Base-by-base conservation (phyloP, 2,888 invertebrate species). In the Diogma glabrata region DNA sequence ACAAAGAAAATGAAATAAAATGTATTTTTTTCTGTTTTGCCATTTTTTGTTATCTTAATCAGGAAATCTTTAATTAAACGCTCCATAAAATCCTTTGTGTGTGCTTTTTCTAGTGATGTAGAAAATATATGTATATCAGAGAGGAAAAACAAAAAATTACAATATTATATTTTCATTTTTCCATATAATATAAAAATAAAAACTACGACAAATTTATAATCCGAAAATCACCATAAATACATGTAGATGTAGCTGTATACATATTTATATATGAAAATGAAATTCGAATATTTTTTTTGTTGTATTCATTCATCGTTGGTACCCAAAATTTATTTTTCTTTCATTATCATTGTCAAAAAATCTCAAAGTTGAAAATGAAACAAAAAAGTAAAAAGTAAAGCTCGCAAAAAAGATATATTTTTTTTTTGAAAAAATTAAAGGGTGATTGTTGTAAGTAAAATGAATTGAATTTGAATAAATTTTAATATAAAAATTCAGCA, bases 31-130 rank as follows among this genome's bases (percentile, higher is more conserved):
- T 40, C 12, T 19, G 19, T 40, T 6, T 40, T 40, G 40, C 16
- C 14, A 4, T 47, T 47, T 12, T 47, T 28, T 47, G 26, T 48
- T 48, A 48, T 48, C 48, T 24, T 20, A 30, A 48, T 30, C 19
- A 19, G 33, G 24, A 19, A 30, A 48, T 48, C 48, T 48, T 48
- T 20, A 48, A 48, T 48, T 48, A 48, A 30, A 48, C 48, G 30
- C 48, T 19, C 48, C 30, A 30, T 48, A 48, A 30, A 30, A 48
- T 19, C 46, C 24, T 46, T 46, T 46, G 46, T 46, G 16, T 46
- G 30, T 48, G 24, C n/a, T n/a, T n/a, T n/a, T n/a, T n/a, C n/a
- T n/a, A n/a, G n/a, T n/a, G n/a, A n/a, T n/a, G n/a, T n/a, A n/a
- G n/a, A n/a, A n/a, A n/a, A n/a, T n/a, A n/a, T n/a, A n/a, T n/a